Evolutionary conservation across 2,113 vertebrate species (phyloP).

Genomic region (Thamnaconus septentrionalis): DNA sequence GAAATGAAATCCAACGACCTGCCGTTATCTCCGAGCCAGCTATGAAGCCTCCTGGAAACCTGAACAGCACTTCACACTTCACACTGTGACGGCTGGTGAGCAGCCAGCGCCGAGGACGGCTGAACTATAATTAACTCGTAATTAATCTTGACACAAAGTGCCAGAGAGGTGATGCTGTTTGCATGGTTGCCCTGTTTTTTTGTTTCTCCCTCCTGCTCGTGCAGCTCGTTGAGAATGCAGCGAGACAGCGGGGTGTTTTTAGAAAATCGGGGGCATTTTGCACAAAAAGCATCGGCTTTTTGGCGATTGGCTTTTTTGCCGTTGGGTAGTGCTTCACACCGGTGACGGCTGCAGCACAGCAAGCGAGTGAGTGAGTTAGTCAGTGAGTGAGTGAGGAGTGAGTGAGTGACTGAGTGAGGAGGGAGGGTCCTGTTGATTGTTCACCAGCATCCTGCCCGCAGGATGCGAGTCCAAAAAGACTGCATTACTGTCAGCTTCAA

Average conservation of each 20-base stretch:
- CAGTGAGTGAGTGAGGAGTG: no score
- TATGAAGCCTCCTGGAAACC: background rate
- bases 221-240: background rate
- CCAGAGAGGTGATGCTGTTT: slow-evolving; percentile 6
- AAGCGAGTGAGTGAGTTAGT: no score
- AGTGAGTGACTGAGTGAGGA: no score
- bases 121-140: slow-evolving; percentile 29
- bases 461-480: slow-evolving; percentile 24
- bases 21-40: no score
- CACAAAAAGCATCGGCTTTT: background rate
- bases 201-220: background rate
- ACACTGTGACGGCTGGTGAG: slow-evolving; percentile 32
- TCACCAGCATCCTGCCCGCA: no score
- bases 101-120: slow-evolving; percentile 16
- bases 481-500: slow-evolving; percentile 50
- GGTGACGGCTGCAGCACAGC: no score
- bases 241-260: background rate
- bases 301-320: no score
- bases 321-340: no score
- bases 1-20: no score
- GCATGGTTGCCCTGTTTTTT: slow-evolving; percentile 30
- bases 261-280: background rate
- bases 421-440: no score
- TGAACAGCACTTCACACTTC: slow-evolving; percentile 7
- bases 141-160: slow-evolving; percentile 29